Base-by-base conservation (phyloP, 1,140 invertebrate genomes). In the Proctacanthus coquilletti region DNA sequence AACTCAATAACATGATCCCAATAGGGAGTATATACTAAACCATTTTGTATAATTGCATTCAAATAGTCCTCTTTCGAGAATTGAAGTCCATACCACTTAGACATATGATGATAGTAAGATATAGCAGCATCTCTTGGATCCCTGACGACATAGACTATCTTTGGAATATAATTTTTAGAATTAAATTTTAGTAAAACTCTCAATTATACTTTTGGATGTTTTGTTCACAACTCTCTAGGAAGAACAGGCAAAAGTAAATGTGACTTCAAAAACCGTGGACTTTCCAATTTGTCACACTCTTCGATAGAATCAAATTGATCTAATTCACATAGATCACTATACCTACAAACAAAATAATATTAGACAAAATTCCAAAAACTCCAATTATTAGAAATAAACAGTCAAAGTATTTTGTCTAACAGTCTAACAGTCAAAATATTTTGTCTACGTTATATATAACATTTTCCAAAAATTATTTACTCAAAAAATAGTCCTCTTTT, bases 91-190 rank as follows among this genome's bases (percentile, higher is more conserved):
- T 72, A 68, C 43, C 76, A 56, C 8, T 74, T 51, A 29, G 63
- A 66, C 48, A 68, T 68, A 51, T 82, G 80, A 56, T 87, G 71
- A 49, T 69, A 87, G 50, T 78, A 84, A 0, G 82, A 86, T 4
- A 88, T 69, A 18, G 72, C 74, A 1, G 74, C 73, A 52, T 89
- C 84, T 57, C 84, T 87, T 1, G 83, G 77, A 57, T 88, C 84
- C 45, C 84, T 69, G 2, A 70, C 68, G 0, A 86, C 70, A 46
- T 87, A 87, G 36, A 88, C 73, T 1, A 87, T 74, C 71, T 83
- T 49, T 30, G 40, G n/a, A n/a, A n/a, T n/a, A n/a, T n/a, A n/a
- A n/a, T n/a, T n/a, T n/a, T n/a, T n/a, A n/a, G n/a, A n/a, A n/a
- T n/a, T n/a, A n/a, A n/a, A n/a, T n/a, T n/a, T n/a, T n/a, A n/a